Conservation (phyloP, 2,113 vertebrate species). For the Thamnaconus septentrionalis region DNA sequence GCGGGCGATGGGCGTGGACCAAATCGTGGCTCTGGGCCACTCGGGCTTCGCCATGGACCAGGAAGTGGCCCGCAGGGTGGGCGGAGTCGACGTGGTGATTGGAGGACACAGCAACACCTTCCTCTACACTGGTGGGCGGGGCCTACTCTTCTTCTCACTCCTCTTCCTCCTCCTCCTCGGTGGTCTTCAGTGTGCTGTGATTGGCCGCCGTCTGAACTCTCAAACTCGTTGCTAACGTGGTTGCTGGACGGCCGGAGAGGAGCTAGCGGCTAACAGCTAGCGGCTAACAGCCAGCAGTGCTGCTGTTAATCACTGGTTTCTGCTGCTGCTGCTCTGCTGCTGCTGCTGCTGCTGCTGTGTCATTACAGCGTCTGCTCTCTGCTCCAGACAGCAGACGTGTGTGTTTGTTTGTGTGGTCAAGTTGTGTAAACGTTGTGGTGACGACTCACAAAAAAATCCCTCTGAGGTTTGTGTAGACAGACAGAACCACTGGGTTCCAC, state of each 20-base stretch:
- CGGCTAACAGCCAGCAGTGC: neutral
- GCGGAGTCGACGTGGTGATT: constrained; percentile 88
- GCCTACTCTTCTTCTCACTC: neutral
- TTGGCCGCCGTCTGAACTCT: too few species aligned
- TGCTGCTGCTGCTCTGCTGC: neutral
- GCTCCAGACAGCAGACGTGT: too few species aligned
- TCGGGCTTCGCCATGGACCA: constrained; percentile 87
- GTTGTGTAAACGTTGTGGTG: too few species aligned
- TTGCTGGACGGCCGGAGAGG: too few species aligned
- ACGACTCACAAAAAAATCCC: too few species aligned
- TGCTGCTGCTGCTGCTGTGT: neutral
- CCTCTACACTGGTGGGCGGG: constrained; percentile 91
- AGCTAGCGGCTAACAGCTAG: neutral
- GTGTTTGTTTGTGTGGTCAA: too few species aligned
- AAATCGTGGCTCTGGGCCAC: constrained; percentile 93
- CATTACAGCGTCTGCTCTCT: too few species aligned
- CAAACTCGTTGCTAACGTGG: too few species aligned
- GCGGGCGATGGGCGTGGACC: constrained; percentile 80
- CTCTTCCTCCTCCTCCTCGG: too few species aligned
- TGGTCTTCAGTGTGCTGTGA: too few species aligned
- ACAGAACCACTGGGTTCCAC: too few species aligned
- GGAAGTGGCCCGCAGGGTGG: constrained; percentile 84
- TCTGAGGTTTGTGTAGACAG: too few species aligned
- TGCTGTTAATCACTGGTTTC: neutral
- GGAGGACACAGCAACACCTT: constrained; percentile 95